Conservation (phyloP, 1,140 invertebrate genomes). For the Antheraea mylitta region DNA sequence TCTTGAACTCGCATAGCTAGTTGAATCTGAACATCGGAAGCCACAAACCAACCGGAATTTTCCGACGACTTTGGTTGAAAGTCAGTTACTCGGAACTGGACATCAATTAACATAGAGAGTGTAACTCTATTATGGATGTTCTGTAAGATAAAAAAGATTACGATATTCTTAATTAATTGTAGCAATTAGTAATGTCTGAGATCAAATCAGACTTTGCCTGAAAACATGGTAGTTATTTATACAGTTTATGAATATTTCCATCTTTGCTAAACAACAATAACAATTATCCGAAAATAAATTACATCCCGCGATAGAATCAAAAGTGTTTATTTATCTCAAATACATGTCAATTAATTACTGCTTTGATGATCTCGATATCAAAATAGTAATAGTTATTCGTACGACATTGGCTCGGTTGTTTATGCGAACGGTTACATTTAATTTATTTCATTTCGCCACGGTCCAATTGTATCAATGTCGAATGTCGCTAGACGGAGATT, state of each 20-base stretch:
- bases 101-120: too few species aligned
- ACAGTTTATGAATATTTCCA: too few species aligned
- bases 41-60: too few species aligned
- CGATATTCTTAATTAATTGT: too few species aligned
- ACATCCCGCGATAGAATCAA: too few species aligned
- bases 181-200: too few species aligned
- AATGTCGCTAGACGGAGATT: slow-evolving; percentile 7
- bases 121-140: too few species aligned
- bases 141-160: too few species aligned
- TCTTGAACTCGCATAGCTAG: neutral
- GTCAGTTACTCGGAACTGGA: neutral
- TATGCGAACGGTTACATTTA: slow-evolving; percentile 15
- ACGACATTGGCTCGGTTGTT: slow-evolving; percentile 17
- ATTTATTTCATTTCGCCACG: slow-evolving; percentile 23
- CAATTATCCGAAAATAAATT: too few species aligned
- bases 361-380: neutral
- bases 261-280: too few species aligned
- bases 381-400: slow-evolving; percentile 5
- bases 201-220: too few species aligned
- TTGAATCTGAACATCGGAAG: neutral
- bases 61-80: neutral
- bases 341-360: neutral
- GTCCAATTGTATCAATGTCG: slow-evolving; percentile 19
- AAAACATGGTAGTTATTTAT: too few species aligned
- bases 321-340: neutral